Conservation (phyloP, 2,797 vertebrate species). For the Selene dorsalis region DNA sequence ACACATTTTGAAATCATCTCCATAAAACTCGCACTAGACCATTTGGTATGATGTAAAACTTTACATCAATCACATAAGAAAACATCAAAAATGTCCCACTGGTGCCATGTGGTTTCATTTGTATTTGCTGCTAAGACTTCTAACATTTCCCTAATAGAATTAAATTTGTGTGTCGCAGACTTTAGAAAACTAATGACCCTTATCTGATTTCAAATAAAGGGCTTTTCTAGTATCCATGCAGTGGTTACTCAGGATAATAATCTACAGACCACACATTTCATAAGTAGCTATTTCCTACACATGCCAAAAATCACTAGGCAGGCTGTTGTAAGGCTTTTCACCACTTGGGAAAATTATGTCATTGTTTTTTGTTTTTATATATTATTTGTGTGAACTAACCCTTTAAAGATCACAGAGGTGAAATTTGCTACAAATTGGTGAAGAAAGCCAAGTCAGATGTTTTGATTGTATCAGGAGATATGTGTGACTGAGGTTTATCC, state of each 20-base stretch:
- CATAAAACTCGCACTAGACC: background rate
- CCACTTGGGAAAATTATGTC: background rate
- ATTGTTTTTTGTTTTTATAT: background rate
- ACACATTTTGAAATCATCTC: background rate
- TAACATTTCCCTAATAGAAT: background rate
- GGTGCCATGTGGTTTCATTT: background rate
- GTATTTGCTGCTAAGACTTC: background rate
- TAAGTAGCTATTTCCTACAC: background rate
- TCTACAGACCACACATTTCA: constrained; percentile 1
- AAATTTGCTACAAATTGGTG: background rate
- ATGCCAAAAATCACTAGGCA: background rate
- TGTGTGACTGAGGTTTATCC: background rate
- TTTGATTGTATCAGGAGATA: background rate
- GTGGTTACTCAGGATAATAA: background rate
- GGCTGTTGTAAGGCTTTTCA: background rate
- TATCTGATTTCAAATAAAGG: background rate
- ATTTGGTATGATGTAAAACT: background rate
- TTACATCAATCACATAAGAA: background rate
- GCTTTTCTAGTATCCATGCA: background rate
- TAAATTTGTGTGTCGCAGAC: background rate
- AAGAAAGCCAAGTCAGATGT: background rate
- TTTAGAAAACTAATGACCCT: background rate
- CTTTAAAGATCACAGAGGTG: background rate
- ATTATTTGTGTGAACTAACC: background rate
- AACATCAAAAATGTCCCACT: background rate